Evolutionary conservation across 1,140 invertebrate species (phyloP), one percentile per base, ranked within the genome.

Genomic region (Diorhabda carinulata): DNA sequence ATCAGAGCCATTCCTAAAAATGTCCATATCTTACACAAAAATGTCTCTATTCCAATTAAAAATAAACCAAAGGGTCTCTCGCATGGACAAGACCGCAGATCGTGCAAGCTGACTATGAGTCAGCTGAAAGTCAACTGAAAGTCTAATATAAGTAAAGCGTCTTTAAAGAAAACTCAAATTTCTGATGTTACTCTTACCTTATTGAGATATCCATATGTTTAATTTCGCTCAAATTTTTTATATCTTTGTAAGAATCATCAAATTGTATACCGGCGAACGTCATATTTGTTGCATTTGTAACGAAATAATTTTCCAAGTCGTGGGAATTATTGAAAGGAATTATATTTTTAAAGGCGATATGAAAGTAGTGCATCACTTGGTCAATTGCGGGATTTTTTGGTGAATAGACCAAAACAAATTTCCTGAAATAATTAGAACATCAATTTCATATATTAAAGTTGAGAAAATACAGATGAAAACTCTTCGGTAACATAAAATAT

Each of bases 211-310:
- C 5, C 8, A 67, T 4, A 45, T 67, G 9, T 6, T 59, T 67
- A 41, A 67, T 43, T 3, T 44, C 58, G 42, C n/a, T n/a, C 9
- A 67, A 45, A 57, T 43, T 65, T 3, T 42, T 58, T 8, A 69
- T 9, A 10, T 43, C 5, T 43, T 6, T 60, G 25, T 65, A 69
- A 61, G 63, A 60, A 70, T 86, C 84, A 72, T 84, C 82, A 80
- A 84, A 86, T 71, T 85, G 80, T 41, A 87, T 82, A 61, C 83
- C 85, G 74, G 75, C 83, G 68, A 85, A 79, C 59, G 82, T 83
- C 6, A 75, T 59, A 62, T 70, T 70, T 25, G 47, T 8, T n/a
- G 47, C 6, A 52, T 64, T 42, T 56, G 44, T 56, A 25, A 57
- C 7, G 45, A 64, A 64, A 10, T 80, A 79, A 58, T 71, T 68